These are phyloP conservation scores for Climacteris rufus DNA, from an alignment of 2,113 vertebrate genomes.

Conservation along the genomic window DNA sequence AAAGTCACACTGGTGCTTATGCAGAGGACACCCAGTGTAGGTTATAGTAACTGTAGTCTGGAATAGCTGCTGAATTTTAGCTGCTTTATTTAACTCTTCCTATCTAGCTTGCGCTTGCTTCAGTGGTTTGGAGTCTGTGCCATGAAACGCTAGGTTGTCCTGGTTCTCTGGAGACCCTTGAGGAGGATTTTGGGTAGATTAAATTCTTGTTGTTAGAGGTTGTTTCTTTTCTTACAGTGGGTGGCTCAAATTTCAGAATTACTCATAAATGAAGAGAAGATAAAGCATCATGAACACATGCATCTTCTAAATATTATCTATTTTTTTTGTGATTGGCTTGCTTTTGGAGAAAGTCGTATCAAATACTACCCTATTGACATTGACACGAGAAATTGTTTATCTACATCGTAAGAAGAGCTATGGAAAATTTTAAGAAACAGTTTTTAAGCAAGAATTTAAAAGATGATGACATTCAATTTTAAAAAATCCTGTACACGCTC, in stretches of 20 bases:
- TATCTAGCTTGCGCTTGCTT: neutral
- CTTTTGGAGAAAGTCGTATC: neutral
- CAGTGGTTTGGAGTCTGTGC: neutral
- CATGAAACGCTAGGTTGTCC: neutral
- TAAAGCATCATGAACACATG: neutral
- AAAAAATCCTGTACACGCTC: neutral
- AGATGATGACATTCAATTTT: neutral
- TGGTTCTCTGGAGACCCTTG: neutral
- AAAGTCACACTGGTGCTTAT: conserved; percentile 68
- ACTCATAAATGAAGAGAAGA: neutral
- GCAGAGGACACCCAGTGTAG: conserved; percentile 60
- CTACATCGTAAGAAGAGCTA: neutral
- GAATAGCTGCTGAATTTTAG: conserved; percentile 39
- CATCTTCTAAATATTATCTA: neutral
- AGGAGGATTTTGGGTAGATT: neutral
- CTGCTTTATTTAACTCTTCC: conserved; percentile 30
- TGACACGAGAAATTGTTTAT: neutral
- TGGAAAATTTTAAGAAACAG: neutral
- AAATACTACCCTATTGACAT: neutral
- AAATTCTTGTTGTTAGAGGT: neutral
- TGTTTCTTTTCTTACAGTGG: neutral
- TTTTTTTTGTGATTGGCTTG: neutral
- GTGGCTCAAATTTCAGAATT: neutral
- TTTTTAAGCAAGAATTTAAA: neutral
- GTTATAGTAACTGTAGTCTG: conserved; percentile 35